These are phyloP conservation scores for Bufotes viridis DNA, from an alignment of 2,797 vertebrate species.

Conservation along the genomic window DNA sequence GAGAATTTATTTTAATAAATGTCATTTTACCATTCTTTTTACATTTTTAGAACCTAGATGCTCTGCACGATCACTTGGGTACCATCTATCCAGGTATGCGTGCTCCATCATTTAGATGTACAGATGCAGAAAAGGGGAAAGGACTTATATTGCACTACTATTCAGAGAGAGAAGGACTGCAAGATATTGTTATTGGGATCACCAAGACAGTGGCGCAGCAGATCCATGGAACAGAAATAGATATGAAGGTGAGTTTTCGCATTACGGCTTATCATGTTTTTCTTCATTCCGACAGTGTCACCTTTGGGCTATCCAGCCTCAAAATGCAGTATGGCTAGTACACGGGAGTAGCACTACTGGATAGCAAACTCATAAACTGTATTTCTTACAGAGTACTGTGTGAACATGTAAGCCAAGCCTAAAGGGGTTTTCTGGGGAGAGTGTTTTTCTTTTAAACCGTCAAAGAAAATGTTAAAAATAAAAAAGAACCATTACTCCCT, in stretches of 20 bases:
- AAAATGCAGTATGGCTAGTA: not conserved
- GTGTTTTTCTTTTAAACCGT: too few species aligned
- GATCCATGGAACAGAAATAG: constrained; percentile 97
- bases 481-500: too few species aligned
- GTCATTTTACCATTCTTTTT: not conserved
- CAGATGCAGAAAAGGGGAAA: constrained; percentile 95
- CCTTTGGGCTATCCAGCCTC: not conserved
- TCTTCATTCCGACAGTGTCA: not conserved
- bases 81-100: constrained; percentile 99
- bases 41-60: constrained; percentile 89
- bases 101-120: constrained; percentile 96
- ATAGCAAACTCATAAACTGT: not conserved
- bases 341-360: not conserved
- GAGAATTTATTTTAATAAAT: not conserved
- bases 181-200: constrained; percentile 98
- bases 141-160: constrained; percentile 98
- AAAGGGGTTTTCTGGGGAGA: too few species aligned
- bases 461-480: too few species aligned
- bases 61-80: constrained; percentile 95
- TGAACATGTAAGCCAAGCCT: too few species aligned
- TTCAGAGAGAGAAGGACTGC: constrained; percentile 96
- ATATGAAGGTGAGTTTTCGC: constrained; percentile 89
- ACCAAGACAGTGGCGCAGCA: constrained; percentile 98
- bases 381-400: too few species aligned
- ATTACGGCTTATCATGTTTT: not conserved